These are phyloP conservation scores for Periphyllus acericola DNA, from an alignment of 2,888 invertebrate genomes.

Conservation along the genomic window DNA sequence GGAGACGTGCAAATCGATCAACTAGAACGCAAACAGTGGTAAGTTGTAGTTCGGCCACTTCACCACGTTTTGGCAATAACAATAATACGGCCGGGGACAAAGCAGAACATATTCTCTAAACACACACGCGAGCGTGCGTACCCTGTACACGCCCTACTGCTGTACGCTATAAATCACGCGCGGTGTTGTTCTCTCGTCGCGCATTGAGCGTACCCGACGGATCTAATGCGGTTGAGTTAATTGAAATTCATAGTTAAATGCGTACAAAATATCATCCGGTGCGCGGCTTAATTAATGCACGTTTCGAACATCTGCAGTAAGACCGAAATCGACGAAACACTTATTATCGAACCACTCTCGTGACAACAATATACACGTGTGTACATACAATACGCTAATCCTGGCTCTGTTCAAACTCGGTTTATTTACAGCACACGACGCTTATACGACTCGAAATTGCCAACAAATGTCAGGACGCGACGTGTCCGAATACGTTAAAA, in stretches of 20 bases:
- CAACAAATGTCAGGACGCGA: too few species aligned
- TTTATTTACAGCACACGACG: too few species aligned
- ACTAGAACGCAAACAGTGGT: neutral
- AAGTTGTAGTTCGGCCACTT: neutral
- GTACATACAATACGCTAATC: too few species aligned
- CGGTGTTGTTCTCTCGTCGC: neutral
- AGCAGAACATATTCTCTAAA: neutral
- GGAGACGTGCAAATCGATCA: neutral
- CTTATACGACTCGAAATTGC: too few species aligned
- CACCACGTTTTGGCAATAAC: slow-evolving; percentile 3
- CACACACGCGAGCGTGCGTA: neutral
- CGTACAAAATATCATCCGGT: neutral
- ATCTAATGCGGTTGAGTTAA: slow-evolving; percentile 11
- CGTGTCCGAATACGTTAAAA: too few species aligned
- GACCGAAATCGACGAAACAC: neutral
- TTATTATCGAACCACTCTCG: neutral
- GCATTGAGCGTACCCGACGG: neutral
- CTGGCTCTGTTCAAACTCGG: too few species aligned
- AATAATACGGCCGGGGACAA: neutral
- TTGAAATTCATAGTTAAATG: slow-evolving; percentile 10
- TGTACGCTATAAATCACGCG: slow-evolving; percentile 5
- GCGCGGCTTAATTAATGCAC: slow-evolving; percentile 13
- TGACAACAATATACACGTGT: too few species aligned
- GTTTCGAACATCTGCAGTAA: neutral
- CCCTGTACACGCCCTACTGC: neutral